A percentile compares a stretch with the other conserved stretches of the same genome.
Evolutionary conservation across 2,113 vertebrate genomes (phyloP).

Genomic region (Tachycineta bicolor): DNA sequence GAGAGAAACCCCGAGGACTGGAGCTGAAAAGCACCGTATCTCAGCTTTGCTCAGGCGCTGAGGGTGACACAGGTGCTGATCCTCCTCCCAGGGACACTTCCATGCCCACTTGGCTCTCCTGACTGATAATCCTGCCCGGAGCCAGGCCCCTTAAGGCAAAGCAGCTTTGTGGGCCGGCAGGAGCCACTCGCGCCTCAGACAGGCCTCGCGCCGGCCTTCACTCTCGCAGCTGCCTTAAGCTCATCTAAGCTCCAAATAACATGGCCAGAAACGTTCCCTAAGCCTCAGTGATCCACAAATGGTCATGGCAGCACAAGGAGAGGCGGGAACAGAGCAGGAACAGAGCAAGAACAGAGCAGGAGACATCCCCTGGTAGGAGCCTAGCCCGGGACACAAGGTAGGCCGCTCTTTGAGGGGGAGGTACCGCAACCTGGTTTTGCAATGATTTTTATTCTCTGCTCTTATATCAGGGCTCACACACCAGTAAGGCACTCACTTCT

Average conservation of each 20-base stretch:
- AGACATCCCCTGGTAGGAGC: neutral
- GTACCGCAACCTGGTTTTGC: accelerated
- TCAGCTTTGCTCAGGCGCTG: neutral
- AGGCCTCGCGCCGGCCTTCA: neutral
- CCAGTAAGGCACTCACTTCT: neutral
- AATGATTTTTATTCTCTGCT: neutral
- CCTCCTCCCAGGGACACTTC: neutral
- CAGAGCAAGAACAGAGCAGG: neutral
- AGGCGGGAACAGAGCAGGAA: neutral
- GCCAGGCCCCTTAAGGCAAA: neutral
- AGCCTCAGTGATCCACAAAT: neutral
- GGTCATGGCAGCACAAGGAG: neutral
- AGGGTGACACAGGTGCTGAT: neutral
- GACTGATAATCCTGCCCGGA: neutral
- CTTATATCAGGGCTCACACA: neutral
- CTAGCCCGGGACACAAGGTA: accelerated
- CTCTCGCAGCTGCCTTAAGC: neutral
- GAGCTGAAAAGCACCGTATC: accelerated
- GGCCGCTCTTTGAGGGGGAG: neutral
- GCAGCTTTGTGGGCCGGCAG: neutral
- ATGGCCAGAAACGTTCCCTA: accelerated
- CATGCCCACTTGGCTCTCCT: neutral
- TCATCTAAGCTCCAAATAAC: neutral
- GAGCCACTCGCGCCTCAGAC: neutral
- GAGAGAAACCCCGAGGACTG: accelerated